Conservation (phyloP, 2,797 vertebrate species). For the Anisognathus igniventris region DNA sequence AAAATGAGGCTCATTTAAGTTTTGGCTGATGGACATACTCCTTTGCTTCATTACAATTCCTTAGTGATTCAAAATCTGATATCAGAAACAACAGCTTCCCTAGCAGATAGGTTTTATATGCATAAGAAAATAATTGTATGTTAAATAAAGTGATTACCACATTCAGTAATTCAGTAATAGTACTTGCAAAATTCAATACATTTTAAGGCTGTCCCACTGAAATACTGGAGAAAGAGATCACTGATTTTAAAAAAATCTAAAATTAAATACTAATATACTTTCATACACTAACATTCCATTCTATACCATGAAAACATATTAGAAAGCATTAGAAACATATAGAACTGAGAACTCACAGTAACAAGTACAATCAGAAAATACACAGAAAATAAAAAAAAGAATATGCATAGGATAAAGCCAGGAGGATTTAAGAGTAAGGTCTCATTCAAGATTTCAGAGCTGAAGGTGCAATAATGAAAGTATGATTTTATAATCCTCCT, state of each 20-base stretch:
- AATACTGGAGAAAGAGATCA: background rate
- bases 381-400: background rate
- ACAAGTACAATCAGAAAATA: background rate
- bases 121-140: background rate
- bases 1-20: background rate
- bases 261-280: background rate
- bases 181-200: background rate
- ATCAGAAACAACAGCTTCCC: background rate
- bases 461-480: background rate
- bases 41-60: background rate
- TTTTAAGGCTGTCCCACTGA: background rate
- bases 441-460: background rate
- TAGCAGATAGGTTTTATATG: background rate
- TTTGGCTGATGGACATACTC: background rate
- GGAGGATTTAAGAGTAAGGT: background rate
- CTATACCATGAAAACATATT: background rate
- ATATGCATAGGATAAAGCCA: background rate
- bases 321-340: background rate
- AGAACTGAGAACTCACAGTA: background rate
- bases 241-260: background rate
- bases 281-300: background rate
- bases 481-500: background rate
- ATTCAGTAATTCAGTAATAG: background rate
- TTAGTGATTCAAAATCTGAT: background rate
- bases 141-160: background rate